Percentiles rank a stretch among this genome's conserved stretches.
Conservation (phyloP, 2,888 invertebrate genomes). For the Seira musarum region DNA sequence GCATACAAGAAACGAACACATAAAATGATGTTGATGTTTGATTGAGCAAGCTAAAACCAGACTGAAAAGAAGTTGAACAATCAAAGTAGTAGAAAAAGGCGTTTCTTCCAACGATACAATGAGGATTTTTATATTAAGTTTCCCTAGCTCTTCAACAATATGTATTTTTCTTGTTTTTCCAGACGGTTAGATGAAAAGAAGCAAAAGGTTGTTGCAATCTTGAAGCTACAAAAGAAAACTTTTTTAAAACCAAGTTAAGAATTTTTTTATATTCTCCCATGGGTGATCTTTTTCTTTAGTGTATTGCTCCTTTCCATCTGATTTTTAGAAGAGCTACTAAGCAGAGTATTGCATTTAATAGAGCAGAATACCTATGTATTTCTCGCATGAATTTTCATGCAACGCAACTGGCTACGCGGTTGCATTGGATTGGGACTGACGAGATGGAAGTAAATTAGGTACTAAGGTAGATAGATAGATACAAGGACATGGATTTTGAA, state of each 20-base stretch:
- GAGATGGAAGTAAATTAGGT: too few species aligned
- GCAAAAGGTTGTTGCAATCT: conserved; percentile 12
- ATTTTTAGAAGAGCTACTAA: background rate
- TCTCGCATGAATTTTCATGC: too few species aligned
- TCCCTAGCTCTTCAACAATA: background rate
- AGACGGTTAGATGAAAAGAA: background rate
- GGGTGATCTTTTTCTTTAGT: background rate
- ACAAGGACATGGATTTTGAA: too few species aligned
- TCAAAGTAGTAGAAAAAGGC: background rate
- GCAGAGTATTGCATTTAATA: background rate
- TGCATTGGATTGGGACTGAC: too few species aligned
- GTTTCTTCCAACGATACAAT: background rate
- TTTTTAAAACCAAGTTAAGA: background rate
- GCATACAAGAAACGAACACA: background rate
- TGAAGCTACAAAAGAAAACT: background rate
- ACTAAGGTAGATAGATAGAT: too few species aligned
- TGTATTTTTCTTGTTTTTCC: conserved; percentile 1
- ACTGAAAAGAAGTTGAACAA: background rate
- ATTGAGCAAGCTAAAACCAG: background rate
- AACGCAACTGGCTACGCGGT: too few species aligned
- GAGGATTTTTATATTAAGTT: background rate
- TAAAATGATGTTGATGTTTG: background rate
- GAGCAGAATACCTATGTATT: background rate
- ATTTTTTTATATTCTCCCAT: conserved; percentile 3
- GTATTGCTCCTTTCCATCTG: conserved; percentile 1